Conservation (phyloP, 2,888 invertebrate species). For the Oscheius sp. region DNA sequence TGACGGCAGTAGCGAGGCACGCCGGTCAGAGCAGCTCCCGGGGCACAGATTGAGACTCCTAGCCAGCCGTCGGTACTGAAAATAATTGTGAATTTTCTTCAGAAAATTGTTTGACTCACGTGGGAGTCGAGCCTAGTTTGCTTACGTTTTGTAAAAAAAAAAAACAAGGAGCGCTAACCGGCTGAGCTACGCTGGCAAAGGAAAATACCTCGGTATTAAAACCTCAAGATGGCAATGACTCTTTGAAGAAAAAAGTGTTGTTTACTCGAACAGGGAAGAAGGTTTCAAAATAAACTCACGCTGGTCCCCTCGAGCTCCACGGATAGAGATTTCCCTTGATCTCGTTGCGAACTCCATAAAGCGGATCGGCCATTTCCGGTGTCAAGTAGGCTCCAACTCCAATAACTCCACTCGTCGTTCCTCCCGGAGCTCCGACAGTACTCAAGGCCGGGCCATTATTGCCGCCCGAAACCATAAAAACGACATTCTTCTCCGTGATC, state of each 20-base stretch:
- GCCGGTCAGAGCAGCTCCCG: conserved; percentile 92
- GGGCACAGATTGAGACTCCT: conserved; percentile 90
- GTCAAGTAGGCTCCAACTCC: conserved; percentile 95
- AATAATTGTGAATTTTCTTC: background rate
- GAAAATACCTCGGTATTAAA: too few species aligned
- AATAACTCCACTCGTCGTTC: conserved; percentile 62
- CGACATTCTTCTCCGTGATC: conserved; percentile 89
- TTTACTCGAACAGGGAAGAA: background rate
- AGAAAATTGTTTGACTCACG: too few species aligned
- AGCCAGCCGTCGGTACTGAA: conserved; percentile 84
- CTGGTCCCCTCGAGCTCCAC: conserved; percentile 78
- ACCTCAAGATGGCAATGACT: too few species aligned
- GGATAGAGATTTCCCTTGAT: conserved; percentile 86
- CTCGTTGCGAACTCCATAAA: conserved; percentile 76
- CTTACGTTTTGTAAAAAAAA: too few species aligned
- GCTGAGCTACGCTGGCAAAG: too few species aligned
- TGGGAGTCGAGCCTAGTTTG: too few species aligned
- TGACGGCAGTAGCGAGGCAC: conserved; percentile 91
- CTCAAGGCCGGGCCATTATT: conserved; percentile 93
- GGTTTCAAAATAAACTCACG: conserved; percentile 33
- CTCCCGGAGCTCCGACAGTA: conserved; percentile 84
- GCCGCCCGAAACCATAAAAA: conserved; percentile 93
- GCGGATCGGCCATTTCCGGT: conserved; percentile 93
- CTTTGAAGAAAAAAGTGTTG: too few species aligned
- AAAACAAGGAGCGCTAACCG: too few species aligned